Percentiles rank a stretch among this genome's conserved stretches.
Conservation (phyloP, 2,888 invertebrate species). For the Sphaeridia pumilis region DNA sequence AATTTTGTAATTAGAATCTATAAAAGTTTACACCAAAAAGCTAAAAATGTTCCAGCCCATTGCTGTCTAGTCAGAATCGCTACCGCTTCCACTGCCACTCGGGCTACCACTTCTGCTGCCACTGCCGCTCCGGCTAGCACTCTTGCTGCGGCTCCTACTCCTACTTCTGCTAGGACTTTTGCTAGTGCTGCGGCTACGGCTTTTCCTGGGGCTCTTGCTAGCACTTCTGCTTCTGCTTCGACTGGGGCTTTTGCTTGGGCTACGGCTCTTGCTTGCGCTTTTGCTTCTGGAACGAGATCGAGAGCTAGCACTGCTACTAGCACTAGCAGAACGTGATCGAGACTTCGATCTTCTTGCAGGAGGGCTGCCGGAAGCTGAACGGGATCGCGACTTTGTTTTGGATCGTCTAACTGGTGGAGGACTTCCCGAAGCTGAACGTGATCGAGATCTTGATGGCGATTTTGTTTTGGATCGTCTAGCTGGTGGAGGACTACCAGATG, state of each 20-base stretch:
- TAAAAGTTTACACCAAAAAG: no score
- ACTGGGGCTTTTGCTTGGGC: background rate
- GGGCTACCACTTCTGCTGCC: background rate
- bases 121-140: background rate
- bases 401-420: no score
- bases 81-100: constrained; percentile 4
- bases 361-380: constrained; percentile 30
- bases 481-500: no score
- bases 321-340: constrained; percentile 21
- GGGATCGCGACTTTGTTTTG: constrained; percentile 16
- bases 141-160: background rate
- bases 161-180: background rate
- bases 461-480: background rate
- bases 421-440: no score
- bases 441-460: constrained; percentile 13
- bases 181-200: background rate
- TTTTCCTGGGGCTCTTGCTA: no score
- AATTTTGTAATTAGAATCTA: no score
- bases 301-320: background rate
- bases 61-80: no score
- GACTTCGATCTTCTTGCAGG: constrained; percentile 32
- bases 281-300: background rate
- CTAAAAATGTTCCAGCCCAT: no score
- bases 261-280: no score
- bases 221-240: constrained; percentile 4